Percentiles rank a stretch among this genome's conserved stretches.
Conservation (phyloP, 2,888 invertebrate genomes). For the Drosophila subquinaria region DNA sequence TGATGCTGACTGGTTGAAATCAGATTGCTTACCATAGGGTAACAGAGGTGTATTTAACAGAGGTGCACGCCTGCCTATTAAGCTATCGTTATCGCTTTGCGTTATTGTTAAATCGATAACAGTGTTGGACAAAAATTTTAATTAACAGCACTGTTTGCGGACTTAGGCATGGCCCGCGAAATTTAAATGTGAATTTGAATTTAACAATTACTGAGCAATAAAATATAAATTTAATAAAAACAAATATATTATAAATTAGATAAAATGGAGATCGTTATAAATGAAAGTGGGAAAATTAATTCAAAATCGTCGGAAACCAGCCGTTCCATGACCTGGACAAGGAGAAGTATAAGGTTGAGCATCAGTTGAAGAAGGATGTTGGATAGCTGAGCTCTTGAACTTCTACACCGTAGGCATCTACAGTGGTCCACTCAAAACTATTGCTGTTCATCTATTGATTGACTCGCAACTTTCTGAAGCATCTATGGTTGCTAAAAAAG, state of each 20-base stretch:
- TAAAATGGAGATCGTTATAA: too few species aligned
- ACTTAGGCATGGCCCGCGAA: too few species aligned
- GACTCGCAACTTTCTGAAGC: constrained; percentile 90
- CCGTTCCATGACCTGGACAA: constrained; percentile 87
- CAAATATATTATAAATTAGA: too few species aligned
- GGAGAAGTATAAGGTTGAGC: constrained; percentile 88
- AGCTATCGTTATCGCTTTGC: neutral
- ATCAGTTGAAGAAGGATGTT: constrained; percentile 91
- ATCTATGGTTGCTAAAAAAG: too few species aligned
- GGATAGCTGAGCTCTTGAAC: constrained; percentile 89
- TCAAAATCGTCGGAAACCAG: constrained; percentile 89
- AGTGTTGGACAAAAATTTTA: too few species aligned
- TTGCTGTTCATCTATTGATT: constrained; percentile 93
- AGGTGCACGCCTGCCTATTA: neutral
- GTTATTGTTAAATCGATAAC: neutral
- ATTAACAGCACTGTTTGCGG: too few species aligned
- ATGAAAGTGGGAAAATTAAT: too few species aligned
- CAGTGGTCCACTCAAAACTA: constrained; percentile 96
- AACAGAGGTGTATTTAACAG: neutral
- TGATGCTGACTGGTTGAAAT: too few species aligned
- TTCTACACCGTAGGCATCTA: constrained; percentile 90
- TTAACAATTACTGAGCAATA: too few species aligned
- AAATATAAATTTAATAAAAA: too few species aligned
- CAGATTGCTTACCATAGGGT: neutral
- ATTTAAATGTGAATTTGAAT: too few species aligned